These are phyloP conservation scores for Pterostichus madidus DNA, from an alignment of 2,888 invertebrate genomes.

Conservation along the genomic window DNA sequence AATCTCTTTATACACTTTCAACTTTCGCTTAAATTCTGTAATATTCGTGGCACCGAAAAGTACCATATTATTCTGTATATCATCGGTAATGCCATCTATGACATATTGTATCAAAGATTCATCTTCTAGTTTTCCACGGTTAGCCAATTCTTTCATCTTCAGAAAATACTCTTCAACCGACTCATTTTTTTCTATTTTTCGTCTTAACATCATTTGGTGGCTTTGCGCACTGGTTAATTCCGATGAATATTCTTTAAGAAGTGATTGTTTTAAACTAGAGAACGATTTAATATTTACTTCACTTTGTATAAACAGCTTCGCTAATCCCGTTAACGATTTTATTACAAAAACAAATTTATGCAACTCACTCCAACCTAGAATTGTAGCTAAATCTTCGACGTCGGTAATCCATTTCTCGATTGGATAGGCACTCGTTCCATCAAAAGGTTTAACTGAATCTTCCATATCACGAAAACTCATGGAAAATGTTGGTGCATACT, in stretches of 20 bases:
- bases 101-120: constrained; percentile 74
- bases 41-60: constrained; percentile 69
- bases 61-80: constrained; percentile 68
- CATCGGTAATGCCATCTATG: constrained; percentile 73
- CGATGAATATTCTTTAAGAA: constrained; percentile 39
- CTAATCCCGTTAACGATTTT: constrained; percentile 30
- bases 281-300: constrained; percentile 8
- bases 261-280: constrained; percentile 35
- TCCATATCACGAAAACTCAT: constrained; percentile 61
- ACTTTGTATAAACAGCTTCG: constrained; percentile 12
- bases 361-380: constrained; percentile 42
- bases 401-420: too few species aligned
- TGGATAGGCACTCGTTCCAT: constrained; percentile 7
- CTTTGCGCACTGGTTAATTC: constrained; percentile 35
- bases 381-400: too few species aligned
- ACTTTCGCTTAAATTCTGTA: constrained; percentile 68
- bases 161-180: constrained; percentile 74
- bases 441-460: constrained; percentile 48
- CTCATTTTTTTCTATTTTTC: constrained; percentile 73
- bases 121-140: constrained; percentile 72
- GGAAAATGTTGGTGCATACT: constrained; percentile 17
- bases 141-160: constrained; percentile 74
- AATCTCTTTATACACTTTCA: constrained; percentile 68
- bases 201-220: constrained; percentile 68
- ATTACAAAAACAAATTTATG: constrained; percentile 39